Evolutionary conservation across 2,113 vertebrate species (phyloP), one percentile per base, ranked within the genome.

Genomic region (Sinocyclocheilus anshuiensis): DNA sequence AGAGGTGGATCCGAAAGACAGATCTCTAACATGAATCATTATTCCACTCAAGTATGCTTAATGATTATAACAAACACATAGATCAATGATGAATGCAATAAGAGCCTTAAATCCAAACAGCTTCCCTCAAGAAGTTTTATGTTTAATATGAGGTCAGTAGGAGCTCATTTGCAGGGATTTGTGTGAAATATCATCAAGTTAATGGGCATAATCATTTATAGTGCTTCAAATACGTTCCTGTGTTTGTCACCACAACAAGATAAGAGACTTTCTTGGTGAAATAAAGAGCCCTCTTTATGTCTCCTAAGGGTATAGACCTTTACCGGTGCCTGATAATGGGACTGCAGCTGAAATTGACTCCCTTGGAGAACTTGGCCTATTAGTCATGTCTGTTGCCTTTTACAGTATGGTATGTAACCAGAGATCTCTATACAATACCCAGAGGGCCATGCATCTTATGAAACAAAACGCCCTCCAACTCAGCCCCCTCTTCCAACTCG

Each of bases 401-500:
- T 84, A 75, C 55, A 24, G 50, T 59, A 83, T 71, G 81, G 79
- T n/a, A 48, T 89, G 89, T 87, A 89, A 89, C 89, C 15, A 11
- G 82, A 89, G 86, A 80, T 76, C 78, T 89, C 11, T 74, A 77
- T 33, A 81, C 72, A 85, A 72, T 77, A 78, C 88, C 81, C 89
- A 86, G 78, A 90, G 89, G 85, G 86, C 80, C 71, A 63, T 80
- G 74, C 81, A 77, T 89, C 76, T 84, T 77, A 55, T 59, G 61
- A 90, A 87, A 90, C 87, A 84, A 71, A 83, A 89, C 84, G 53
- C 77, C 75, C 85, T 80, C 80, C 63, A 57, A 84, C 85, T 77
- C 61, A 84, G 76, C 76, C 81, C 78, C 79, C 83, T 45, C 86
- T 77, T 76, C 48, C 86, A 63, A 45, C 72, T 82, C 61, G 76